Percentiles rank a stretch among this genome's conserved stretches.
These are phyloP conservation scores for Parnassius apollo DNA, from an alignment of 2,888 invertebrate species.

Conservation along the genomic window DNA sequence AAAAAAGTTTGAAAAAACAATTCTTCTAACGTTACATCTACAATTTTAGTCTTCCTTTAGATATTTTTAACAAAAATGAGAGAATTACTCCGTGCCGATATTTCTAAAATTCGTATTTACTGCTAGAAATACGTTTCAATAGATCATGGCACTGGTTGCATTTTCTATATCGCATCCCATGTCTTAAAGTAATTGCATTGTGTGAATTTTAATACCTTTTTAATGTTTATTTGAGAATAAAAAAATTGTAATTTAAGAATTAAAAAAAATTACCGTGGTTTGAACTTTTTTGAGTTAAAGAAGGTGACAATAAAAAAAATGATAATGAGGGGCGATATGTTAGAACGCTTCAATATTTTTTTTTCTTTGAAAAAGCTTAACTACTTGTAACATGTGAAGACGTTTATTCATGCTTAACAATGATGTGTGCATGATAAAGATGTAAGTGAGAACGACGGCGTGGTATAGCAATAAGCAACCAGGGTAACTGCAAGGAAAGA, in stretches of 20 bases:
- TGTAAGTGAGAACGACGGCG: constrained; percentile 50
- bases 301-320: too few species aligned
- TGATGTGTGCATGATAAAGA: constrained; percentile 53
- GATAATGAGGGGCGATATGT: too few species aligned
- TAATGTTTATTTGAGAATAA: background rate
- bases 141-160: constrained; percentile 54
- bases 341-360: too few species aligned
- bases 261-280: too few species aligned
- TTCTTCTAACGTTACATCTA: constrained; percentile 13
- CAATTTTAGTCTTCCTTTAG: constrained; percentile 37
- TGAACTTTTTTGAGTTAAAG: too few species aligned
- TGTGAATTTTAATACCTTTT: constrained; percentile 23
- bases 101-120: constrained; percentile 42
- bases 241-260: too few species aligned
- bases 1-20: constrained; percentile 10
- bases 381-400: constrained; percentile 18
- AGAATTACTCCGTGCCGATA: constrained; percentile 39
- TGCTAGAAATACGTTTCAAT: constrained; percentile 51
- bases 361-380: constrained; percentile 8
- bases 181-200: constrained; percentile 24
- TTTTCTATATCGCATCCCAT: constrained; percentile 48
- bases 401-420: constrained; percentile 32
- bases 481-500: constrained; percentile 49
- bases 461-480: constrained; percentile 43
- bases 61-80: constrained; percentile 43